phyloP scores from a whole-genome alignment of 2,113 vertebrate genomes.

The Myanophis thanlyinensis region DNA sequence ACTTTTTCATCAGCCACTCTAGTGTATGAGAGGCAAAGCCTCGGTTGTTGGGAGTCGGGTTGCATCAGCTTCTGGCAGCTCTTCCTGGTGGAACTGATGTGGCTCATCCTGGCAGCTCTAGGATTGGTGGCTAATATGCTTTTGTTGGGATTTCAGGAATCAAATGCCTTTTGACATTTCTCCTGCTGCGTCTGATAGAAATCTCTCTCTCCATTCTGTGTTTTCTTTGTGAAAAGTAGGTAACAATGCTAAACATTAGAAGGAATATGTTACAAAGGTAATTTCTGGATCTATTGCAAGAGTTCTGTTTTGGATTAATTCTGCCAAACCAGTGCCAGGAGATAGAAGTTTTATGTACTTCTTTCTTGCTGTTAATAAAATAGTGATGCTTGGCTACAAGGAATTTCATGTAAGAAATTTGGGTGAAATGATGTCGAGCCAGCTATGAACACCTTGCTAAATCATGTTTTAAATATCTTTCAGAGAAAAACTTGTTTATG shows the following conservation, averaged over 20 bases:
- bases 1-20: conserved; percentile 56
- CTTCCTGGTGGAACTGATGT: not conserved
- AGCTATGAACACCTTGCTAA: not conserved
- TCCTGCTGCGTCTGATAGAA: not conserved
- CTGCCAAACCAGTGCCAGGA: not conserved
- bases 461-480: not conserved
- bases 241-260: rapidly evolving
- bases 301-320: not conserved
- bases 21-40: not conserved
- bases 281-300: rapidly evolving
- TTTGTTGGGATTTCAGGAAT: not conserved
- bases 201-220: rapidly evolving
- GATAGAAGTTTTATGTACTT: not conserved
- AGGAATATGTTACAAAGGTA: rapidly evolving
- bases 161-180: not conserved
- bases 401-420: not conserved
- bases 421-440: not conserved
- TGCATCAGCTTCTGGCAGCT: not conserved
- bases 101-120: not conserved
- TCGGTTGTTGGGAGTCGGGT: not conserved
- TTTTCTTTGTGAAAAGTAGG: not conserved
- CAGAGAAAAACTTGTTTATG: not conserved
- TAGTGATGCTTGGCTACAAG: not conserved
- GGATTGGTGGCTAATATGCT: not conserved
- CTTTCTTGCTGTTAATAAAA: not conserved